These are phyloP conservation scores for Poecilia gillii DNA, from an alignment of 2,797 vertebrate genomes.

Conservation along the genomic window DNA sequence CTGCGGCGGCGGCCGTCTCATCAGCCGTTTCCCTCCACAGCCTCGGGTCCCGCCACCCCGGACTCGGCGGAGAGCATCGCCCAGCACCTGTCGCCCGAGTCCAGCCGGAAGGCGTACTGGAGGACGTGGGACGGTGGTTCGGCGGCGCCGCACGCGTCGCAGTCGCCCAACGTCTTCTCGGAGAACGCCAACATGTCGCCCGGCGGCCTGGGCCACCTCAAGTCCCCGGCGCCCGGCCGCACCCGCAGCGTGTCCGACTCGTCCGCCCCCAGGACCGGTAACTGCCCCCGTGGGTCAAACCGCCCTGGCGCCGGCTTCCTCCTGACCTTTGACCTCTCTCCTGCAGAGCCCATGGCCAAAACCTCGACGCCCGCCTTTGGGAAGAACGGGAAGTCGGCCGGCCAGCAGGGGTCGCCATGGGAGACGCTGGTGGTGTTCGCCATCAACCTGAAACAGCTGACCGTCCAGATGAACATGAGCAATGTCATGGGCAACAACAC, in stretches of 20 bases:
- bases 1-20: background rate
- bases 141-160: conserved; percentile 81
- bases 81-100: conserved; percentile 96
- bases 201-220: conserved; percentile 86
- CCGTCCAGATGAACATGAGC: conserved; percentile 99
- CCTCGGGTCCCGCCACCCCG: conserved; percentile 94
- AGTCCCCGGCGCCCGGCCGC: conserved; percentile 90
- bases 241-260: conserved; percentile 96
- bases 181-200: conserved; percentile 89
- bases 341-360: conserved; percentile 89
- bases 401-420: conserved; percentile 95
- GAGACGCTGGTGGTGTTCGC: conserved; percentile 98
- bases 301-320: background rate
- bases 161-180: conserved; percentile 88
- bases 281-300: background rate
- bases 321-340: background rate
- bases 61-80: conserved; percentile 92
- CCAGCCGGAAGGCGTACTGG: conserved; percentile 93
- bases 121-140: conserved; percentile 90
- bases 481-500: conserved; percentile 99
- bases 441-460: conserved; percentile 96
- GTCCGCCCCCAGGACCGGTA: conserved; percentile 93
- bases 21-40: conserved; percentile 63
- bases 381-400: conserved; percentile 89
- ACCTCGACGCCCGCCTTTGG: conserved; percentile 90